phyloP scores from a whole-genome alignment of 2,113 vertebrate genomes.

The Fregetta grallaria region DNA sequence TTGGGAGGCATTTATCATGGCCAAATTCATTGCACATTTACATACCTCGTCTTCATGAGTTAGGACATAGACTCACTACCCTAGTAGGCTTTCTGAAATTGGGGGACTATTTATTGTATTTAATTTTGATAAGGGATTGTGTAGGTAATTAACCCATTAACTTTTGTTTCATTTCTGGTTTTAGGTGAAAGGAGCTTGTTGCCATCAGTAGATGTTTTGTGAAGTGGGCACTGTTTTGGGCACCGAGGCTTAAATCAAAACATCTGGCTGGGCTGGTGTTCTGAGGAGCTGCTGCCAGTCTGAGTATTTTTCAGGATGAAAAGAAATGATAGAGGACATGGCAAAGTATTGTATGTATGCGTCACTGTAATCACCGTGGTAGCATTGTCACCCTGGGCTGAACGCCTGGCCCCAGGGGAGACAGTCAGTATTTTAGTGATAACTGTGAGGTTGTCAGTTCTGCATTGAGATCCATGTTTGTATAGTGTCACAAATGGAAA shows the following conservation, averaged over 20 bases:
- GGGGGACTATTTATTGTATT: not conserved
- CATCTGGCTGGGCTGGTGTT: not conserved
- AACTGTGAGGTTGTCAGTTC: not conserved
- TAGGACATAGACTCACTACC: not conserved
- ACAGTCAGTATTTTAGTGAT: not conserved
- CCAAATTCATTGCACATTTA: not conserved
- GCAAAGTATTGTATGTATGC: not conserved
- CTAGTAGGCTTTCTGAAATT: not conserved
- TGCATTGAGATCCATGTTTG: not conserved
- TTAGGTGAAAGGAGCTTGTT: not conserved
- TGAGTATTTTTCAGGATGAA: not conserved
- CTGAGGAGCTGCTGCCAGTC: not conserved
- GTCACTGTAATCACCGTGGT: not conserved
- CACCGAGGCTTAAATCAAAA: not conserved
- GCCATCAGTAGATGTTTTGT: not conserved
- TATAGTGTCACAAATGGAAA: not conserved
- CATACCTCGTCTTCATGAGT: not conserved
- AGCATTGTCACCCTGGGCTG: not conserved
- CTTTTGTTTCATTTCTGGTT: not conserved
- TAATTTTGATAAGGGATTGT: not conserved
- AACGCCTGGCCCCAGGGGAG: not conserved
- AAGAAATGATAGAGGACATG: not conserved
- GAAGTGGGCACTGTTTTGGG: not conserved
- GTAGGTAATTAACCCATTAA: not conserved
- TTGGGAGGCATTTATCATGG: not conserved